Evolutionary conservation across 2,888 invertebrate species (phyloP), one percentile per base, ranked within the genome.

Genomic region (Prenolepis imparis): DNA sequence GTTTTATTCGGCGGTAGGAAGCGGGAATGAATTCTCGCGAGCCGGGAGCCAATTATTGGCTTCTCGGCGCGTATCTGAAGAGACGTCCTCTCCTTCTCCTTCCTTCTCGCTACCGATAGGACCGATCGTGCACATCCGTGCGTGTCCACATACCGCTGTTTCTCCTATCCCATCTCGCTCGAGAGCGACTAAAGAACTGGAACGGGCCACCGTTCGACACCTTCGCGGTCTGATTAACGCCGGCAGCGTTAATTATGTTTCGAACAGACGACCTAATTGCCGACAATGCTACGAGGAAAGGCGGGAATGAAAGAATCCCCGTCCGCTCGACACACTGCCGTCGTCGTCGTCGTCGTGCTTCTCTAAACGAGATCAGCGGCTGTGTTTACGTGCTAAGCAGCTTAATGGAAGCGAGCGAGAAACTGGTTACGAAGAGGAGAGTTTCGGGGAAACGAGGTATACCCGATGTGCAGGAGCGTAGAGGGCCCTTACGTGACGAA

Each of bases 151-250:
- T 18, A n/a, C 64, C 77, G 12, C 36, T 12, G 59, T 55, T 48
- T 57, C 48, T 52, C 39, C 63, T 55, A 55, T 68, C 57, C 44
- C 52, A 11, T 61, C 63, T 83, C 68, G 48, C 59, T 24, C 39
- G 44, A 52, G 44, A 59, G 28, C 24, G 64, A 48, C 55, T 70
- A 64, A 73, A 80, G 87, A 78, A 82, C 82, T 66, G 83, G 83
- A 73, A 82, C 84, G 67, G 24, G 88, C 87, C 90, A 86, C 88
- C 88, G 84, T 91, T 91, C 92, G 90, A 94, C 94, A 93, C 93
- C 92, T 94, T 82, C 84, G 85, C 86, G 89, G 89, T 90, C 93
- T 93, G 93, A 94, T 94, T 94, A 94, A 94, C 94, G 92, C 93
- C 84, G 88, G 70, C 81, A 87, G 92, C 88, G 94, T 94, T 94